phyloP scores from a whole-genome alignment of 1,140 invertebrate genomes.

The Papilio dardanus region DNA sequence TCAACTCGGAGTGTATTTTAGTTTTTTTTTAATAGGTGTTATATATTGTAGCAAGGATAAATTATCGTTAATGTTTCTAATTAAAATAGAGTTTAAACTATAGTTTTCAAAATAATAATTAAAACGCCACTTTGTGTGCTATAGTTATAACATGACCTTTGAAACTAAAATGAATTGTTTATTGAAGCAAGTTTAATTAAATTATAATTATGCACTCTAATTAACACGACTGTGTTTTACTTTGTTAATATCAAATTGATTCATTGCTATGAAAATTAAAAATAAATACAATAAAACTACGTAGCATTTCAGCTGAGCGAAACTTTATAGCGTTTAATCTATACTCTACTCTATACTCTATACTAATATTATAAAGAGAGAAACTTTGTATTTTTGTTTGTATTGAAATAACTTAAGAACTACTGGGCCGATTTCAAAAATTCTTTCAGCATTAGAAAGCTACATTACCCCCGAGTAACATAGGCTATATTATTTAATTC shows the following conservation, averaged over 20 bases:
- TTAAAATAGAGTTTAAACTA: not conserved
- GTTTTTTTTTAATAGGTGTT: too few species aligned
- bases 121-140: not conserved
- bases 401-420: too few species aligned
- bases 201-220: not conserved
- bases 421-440: too few species aligned
- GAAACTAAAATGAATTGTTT: not conserved
- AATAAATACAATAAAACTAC: slow-evolving; percentile 3
- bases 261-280: not conserved
- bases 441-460: too few species aligned
- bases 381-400: too few species aligned
- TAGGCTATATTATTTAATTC: too few species aligned
- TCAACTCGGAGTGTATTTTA: too few species aligned
- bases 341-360: too few species aligned
- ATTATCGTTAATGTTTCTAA: too few species aligned
- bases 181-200: not conserved
- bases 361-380: too few species aligned
- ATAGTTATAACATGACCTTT: slow-evolving; percentile 11
- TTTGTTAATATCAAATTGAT: not conserved
- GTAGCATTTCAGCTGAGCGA: not conserved
- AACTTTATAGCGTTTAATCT: slow-evolving; percentile 22
- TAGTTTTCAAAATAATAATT: not conserved
- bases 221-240: not conserved
- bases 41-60: too few species aligned
- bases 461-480: too few species aligned